Conservation (phyloP, 2,797 vertebrate genomes). For the Tadarida brasiliensis region DNA sequence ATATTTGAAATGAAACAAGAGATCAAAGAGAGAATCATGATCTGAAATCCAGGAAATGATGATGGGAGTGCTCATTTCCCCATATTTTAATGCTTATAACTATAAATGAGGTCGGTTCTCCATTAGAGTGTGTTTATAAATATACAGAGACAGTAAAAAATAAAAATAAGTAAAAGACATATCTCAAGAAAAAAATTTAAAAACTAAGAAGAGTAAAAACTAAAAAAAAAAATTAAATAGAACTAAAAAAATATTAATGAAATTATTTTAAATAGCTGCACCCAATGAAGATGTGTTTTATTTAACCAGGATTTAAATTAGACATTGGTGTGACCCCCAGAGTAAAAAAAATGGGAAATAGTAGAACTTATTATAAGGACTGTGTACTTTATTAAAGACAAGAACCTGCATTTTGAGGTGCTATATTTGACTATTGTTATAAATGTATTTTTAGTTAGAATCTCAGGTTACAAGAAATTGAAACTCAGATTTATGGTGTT, state of each 20-base stretch:
- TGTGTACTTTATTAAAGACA: neutral
- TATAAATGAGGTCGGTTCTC: neutral
- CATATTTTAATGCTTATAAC: neutral
- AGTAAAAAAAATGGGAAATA: neutral
- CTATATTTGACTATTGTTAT: neutral
- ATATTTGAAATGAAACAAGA: neutral
- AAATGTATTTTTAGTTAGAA: neutral
- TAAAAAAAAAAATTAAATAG: neutral
- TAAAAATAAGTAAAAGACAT: neutral
- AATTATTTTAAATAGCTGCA: neutral
- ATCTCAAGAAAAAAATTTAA: neutral
- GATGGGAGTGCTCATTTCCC: neutral
- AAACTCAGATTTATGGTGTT: neutral
- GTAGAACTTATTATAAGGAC: neutral
- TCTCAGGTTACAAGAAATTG: neutral
- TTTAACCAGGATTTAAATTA: neutral
- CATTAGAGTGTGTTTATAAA: neutral
- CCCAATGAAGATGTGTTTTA: neutral
- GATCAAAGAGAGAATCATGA: neutral
- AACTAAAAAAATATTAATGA: neutral
- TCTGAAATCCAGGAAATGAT: neutral
- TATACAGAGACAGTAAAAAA: neutral
- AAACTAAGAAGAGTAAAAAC: constrained; percentile 3
- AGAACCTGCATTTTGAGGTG: neutral
- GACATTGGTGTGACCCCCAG: too few relatives aligned